Evolutionary conservation across 2,797 vertebrate genomes (phyloP).

Genomic region (Sarcophilus harrisii): DNA sequence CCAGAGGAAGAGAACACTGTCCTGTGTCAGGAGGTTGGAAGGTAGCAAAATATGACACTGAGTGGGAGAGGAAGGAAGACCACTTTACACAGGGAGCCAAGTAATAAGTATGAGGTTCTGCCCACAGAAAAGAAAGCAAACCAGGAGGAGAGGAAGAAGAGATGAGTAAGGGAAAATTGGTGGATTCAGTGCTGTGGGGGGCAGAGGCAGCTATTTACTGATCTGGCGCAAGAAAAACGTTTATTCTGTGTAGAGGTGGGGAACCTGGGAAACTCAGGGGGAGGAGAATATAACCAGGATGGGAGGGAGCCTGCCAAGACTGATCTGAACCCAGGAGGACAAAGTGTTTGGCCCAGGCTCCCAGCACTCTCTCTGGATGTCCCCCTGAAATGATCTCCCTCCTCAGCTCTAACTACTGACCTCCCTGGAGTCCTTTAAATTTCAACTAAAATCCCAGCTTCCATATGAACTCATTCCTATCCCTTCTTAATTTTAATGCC

Average conservation of each 20-base stretch:
- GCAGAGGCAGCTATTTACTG: neutral
- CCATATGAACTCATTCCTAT: neutral
- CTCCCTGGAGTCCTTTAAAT: neutral
- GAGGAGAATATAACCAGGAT: neutral
- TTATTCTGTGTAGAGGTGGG: neutral
- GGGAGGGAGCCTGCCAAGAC: neutral
- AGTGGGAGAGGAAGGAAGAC: neutral
- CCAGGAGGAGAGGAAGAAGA: neutral
- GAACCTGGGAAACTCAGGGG: neutral
- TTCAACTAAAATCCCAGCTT: neutral
- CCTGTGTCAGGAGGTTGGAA: neutral
- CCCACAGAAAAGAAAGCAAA: neutral
- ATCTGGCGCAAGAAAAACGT: neutral
- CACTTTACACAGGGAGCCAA: neutral
- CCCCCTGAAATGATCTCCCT: neutral
- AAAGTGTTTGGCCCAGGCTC: neutral
- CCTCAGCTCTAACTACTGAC: neutral
- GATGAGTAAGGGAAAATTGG: neutral
- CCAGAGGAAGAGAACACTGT: neutral
- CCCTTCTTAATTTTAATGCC: neutral
- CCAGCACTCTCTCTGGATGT: neutral
- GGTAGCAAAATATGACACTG: neutral
- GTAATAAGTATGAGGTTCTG: neutral
- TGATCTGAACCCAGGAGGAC: neutral
- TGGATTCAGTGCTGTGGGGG: neutral